Conservation (phyloP, 1,140 invertebrate species). For the Neoseiulus cucumeris region DNA sequence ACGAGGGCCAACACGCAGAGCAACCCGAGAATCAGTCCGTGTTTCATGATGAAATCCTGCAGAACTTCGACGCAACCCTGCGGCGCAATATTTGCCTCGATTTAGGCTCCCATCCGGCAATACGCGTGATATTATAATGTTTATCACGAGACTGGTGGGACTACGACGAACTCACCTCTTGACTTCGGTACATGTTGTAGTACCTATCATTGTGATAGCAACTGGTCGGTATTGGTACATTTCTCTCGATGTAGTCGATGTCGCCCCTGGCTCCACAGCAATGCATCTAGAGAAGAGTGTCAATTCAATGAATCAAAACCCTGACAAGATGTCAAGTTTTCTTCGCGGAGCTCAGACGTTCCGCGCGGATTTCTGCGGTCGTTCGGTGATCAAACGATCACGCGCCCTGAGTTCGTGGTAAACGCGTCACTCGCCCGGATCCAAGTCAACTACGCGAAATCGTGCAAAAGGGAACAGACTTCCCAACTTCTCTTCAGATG, state of each 20-base stretch:
- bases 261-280: not conserved
- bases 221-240: not conserved
- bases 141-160: not conserved
- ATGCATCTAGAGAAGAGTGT: not conserved
- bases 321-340: no score
- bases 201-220: not conserved
- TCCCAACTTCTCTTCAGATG: no score
- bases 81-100: not conserved
- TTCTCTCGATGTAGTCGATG: not conserved
- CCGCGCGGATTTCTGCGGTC: no score
- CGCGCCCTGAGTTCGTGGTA: no score
- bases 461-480: no score
- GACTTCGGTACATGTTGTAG: no score
- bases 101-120: not conserved
- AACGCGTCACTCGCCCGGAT: no score
- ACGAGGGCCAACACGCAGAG: not conserved
- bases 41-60: not conserved
- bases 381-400: no score
- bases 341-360: no score
- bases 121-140: not conserved
- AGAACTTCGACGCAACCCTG: not conserved
- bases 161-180: no score
- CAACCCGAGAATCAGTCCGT: not conserved
- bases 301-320: no score
- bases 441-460: no score